A percentile compares a stretch with the other conserved stretches of the same genome.
These are phyloP conservation scores for Lasioglossum malachurum DNA, from an alignment of 2,888 invertebrate species.

Conservation along the genomic window DNA sequence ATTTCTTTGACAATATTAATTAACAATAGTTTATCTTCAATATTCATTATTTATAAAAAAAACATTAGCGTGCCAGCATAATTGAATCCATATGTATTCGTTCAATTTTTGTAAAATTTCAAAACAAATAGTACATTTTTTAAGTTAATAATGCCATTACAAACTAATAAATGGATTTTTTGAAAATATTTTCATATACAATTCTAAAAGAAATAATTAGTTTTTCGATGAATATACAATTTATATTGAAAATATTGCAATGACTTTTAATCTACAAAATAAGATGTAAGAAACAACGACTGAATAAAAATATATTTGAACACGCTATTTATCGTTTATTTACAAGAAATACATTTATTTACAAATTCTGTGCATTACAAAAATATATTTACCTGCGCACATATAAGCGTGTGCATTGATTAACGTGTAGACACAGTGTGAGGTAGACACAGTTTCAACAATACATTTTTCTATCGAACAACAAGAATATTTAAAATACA, in stretches of 20 bases:
- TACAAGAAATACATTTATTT: slow-evolving; percentile 57
- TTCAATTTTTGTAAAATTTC: not conserved
- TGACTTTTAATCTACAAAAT: not conserved
- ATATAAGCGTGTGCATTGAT: slow-evolving; percentile 61
- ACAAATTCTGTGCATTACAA: slow-evolving; percentile 69
- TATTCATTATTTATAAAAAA: not conserved
- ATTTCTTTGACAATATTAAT: not conserved
- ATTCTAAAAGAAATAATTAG: not conserved
- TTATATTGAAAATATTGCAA: slow-evolving; percentile 2
- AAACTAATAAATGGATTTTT: not conserved
- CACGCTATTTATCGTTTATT: slow-evolving; percentile 49
- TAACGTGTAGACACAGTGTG: slow-evolving; percentile 57
- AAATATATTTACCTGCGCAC: slow-evolving; percentile 70
- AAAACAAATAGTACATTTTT: not conserved
- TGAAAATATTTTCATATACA: not conserved
- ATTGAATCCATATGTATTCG: not conserved
- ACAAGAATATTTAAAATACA: slow-evolving; percentile 61
- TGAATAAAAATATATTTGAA: slow-evolving; percentile 17
- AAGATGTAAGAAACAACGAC: slow-evolving; percentile 10
- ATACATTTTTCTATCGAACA: slow-evolving; percentile 47
- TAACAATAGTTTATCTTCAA: not conserved
- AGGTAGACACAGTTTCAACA: slow-evolving; percentile 64
- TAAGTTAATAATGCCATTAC: not conserved
- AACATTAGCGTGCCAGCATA: not conserved
- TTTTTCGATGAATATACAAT: slow-evolving; percentile 4